Conservation (phyloP, 2,113 vertebrate species). For the Micronycteris hirsuta region DNA sequence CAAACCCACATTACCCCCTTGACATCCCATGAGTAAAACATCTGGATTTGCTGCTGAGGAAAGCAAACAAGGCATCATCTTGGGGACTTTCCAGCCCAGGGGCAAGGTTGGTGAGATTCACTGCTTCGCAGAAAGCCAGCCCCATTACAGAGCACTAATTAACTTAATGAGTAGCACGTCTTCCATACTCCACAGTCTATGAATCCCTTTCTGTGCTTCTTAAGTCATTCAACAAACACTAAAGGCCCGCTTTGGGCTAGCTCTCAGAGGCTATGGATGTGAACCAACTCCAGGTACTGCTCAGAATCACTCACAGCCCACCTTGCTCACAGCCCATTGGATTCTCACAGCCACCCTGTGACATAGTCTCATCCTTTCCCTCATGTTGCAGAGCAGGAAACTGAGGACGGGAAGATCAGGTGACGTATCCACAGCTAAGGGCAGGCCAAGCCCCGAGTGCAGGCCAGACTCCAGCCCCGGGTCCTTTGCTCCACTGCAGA, state of each 20-base stretch:
- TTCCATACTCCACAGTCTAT: not conserved
- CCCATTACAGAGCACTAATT: not conserved
- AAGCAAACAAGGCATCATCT: not conserved
- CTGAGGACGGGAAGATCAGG: not conserved
- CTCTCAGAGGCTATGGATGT: fast-evolving
- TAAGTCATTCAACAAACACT: not conserved
- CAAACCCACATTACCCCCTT: not conserved
- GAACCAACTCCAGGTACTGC: not conserved
- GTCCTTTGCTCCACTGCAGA: not conserved
- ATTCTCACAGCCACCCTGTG: not conserved
- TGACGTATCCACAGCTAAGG: not conserved
- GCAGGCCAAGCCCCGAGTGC: not conserved
- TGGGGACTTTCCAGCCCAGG: fast-evolving
- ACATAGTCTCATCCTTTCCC: not conserved
- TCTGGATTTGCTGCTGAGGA: not conserved
- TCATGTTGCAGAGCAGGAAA: not conserved
- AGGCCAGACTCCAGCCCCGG: not conserved
- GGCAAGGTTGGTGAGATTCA: not conserved
- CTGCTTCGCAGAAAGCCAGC: too few relatives aligned
- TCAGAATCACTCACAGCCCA: not conserved
- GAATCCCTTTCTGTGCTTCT: not conserved
- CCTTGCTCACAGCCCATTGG: not conserved
- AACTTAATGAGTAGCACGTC: not conserved
- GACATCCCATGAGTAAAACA: not conserved
- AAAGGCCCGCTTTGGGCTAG: not conserved